Evolutionary conservation across 2,888 invertebrate species (phyloP), one percentile per base, ranked within the genome.

Genomic region (Parthenolecanium corni): DNA sequence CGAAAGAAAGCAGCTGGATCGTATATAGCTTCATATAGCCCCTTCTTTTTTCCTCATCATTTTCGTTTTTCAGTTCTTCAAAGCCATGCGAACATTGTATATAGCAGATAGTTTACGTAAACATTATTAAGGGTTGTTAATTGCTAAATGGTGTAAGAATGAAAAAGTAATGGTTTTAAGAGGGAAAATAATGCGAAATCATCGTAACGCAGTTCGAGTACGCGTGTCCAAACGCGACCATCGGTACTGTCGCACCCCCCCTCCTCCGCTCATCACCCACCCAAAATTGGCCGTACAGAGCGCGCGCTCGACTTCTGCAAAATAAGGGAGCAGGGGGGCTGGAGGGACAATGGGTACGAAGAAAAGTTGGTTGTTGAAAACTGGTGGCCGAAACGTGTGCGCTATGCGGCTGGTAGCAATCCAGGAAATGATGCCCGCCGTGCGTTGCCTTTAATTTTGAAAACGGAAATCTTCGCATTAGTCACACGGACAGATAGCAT

Each of bases 111-210:
- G 63, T 63, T 63, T 63, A 63, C 53, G 54, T 63, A 63, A 63
- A 63, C 63, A 63, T 63, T 63, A 63, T 63, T 63, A 63, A 54
- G 63, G 63, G 63, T 63, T 63, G 63, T 63, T 63, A 63, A 63
- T 63, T 63, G 63, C 31, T 63, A 63, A 63, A 63, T 63, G 63
- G 63, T 63, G 63, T 63, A 63, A 63, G 63, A 63, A 54, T 47
- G 63, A 63, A 53, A 31, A 63, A 52, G 53, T 63, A 61, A 61
- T 61, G 61, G 49, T 47, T 31, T 49, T 21, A 49, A 49, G 21
- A 51, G 61, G 61, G 61, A 61, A n/a, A 61, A 61, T 61, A 61
- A 36, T 47, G 61, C 61, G 38, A 31, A 49, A 61, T 61, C 61
- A 61, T 61, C 61, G 61, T 52, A n/a, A 24, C 31, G 25, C 25